Conservation (phyloP, 2,113 vertebrate genomes). For the Eudyptes chrysolophus region DNA sequence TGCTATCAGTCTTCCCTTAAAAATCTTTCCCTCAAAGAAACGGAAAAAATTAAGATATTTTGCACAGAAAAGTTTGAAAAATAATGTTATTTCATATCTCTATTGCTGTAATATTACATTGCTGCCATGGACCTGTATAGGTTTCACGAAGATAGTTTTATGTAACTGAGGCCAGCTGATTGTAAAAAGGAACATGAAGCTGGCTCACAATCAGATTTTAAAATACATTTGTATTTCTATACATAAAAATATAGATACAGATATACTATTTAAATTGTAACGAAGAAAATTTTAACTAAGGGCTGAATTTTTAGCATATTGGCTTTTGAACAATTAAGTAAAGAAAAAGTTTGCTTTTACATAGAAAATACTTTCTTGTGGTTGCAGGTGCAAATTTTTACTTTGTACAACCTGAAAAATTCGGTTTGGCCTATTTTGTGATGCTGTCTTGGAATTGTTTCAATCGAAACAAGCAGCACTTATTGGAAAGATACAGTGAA, state of each 20-base stretch:
- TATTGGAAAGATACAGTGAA: background rate
- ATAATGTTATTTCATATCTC: background rate
- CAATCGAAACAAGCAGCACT: background rate
- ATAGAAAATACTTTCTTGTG: background rate
- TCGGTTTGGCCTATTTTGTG: background rate
- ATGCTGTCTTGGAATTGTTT: background rate
- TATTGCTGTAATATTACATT: background rate
- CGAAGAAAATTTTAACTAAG: background rate
- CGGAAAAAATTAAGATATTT: background rate
- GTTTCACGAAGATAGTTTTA: background rate
- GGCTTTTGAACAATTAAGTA: background rate
- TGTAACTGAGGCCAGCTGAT: background rate
- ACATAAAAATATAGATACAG: background rate
- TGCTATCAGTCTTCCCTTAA: slow-evolving; percentile 11
- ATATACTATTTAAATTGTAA: background rate
- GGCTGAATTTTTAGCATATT: background rate
- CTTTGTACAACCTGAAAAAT: background rate
- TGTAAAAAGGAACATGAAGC: background rate
- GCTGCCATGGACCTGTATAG: background rate
- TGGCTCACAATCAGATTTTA: background rate
- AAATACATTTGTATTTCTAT: background rate
- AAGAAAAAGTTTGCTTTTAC: background rate
- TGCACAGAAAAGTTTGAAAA: background rate
- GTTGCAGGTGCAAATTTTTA: background rate
- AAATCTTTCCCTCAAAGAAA: background rate